phyloP scores from a whole-genome alignment of 2,888 invertebrate genomes.

The Lasioglossum leucozonium region DNA sequence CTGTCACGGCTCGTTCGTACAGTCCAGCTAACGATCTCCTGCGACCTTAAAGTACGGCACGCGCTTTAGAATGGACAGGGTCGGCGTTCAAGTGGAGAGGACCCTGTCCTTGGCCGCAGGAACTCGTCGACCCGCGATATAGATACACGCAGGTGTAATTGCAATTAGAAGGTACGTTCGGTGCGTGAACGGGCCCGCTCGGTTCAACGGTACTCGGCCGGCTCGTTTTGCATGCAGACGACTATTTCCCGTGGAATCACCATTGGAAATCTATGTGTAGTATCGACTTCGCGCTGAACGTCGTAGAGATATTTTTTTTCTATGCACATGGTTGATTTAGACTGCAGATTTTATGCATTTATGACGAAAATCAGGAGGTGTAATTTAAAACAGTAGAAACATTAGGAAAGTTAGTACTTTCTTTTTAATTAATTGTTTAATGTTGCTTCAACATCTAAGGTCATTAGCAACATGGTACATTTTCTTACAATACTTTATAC shows the following conservation, averaged over 20 bases:
- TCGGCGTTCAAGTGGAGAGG: slow-evolving; percentile 33
- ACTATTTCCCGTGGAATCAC: slow-evolving; percentile 22
- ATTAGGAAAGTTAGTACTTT: no score
- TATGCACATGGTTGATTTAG: no score
- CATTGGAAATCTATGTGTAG: neutral
- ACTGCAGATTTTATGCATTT: no score
- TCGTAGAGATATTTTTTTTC: no score
- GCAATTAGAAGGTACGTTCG: slow-evolving; percentile 6
- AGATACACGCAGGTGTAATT: neutral
- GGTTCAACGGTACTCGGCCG: slow-evolving; percentile 35
- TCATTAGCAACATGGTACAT: no score
- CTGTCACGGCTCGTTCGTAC: neutral
- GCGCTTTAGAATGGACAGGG: slow-evolving; percentile 27
- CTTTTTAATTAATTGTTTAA: no score
- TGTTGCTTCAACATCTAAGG: no score
- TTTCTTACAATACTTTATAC: no score
- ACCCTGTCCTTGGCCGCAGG: slow-evolving; percentile 42
- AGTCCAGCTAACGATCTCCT: slow-evolving; percentile 22
- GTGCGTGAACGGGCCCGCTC: neutral
- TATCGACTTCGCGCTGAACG: no score
- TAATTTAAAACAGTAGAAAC: no score
- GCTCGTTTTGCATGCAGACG: slow-evolving; percentile 36
- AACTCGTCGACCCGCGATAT: neutral
- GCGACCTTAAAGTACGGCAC: slow-evolving; percentile 8
- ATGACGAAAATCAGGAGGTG: no score